phyloP scores from a whole-genome alignment of 2,797 vertebrate genomes.

The Crax fasciolata region DNA sequence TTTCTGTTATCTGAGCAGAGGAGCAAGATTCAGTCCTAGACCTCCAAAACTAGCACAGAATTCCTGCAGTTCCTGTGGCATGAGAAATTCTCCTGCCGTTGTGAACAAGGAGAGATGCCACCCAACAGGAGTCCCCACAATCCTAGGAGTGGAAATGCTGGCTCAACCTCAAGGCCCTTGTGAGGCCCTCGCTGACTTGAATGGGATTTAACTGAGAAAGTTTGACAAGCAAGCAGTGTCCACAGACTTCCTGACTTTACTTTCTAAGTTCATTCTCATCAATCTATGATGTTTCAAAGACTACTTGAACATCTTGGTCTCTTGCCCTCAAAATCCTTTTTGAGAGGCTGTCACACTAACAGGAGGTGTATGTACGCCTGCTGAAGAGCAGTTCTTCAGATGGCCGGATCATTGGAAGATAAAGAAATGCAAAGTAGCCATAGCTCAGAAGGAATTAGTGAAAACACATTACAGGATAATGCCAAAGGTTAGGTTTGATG shows the following conservation, averaged over 20 bases:
- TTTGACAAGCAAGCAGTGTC: fast-evolving
- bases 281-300: background rate
- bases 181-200: background rate
- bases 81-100: background rate
- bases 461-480: background rate
- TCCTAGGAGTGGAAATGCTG: background rate
- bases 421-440: background rate
- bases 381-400: background rate
- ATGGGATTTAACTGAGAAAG: background rate
- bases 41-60: background rate
- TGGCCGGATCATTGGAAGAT: background rate
- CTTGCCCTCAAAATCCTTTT: background rate
- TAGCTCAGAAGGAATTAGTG: background rate
- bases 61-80: fast-evolving
- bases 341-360: fast-evolving
- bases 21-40: background rate
- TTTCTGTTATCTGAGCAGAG: background rate
- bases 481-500: background rate
- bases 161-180: background rate
- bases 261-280: background rate
- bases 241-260: background rate
- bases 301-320: background rate
- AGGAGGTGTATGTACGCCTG: fast-evolving
- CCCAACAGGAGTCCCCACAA: background rate
- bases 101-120: background rate